Base-by-base conservation (phyloP, 2,113 vertebrate genomes). In the Clarias gariepinus region DNA sequence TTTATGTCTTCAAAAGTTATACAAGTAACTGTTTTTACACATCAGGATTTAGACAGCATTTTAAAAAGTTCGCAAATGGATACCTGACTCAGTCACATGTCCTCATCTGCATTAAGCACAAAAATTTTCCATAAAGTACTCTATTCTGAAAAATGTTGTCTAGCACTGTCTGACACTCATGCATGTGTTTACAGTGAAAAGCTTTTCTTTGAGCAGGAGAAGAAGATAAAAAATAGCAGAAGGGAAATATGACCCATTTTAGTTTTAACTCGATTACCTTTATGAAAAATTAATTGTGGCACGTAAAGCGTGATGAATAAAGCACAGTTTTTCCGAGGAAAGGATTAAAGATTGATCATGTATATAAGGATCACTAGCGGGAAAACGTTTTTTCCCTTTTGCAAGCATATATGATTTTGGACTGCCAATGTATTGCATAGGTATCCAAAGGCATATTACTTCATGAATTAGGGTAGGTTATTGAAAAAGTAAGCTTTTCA, bases 261-360 rank as follows among this genome's bases (percentile, higher is more conserved):
- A 60, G 89, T 69, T 93, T 95, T 92, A 95, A 94, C 92, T 94
- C 93, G 23, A 88, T 95, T 94, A 94, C 93, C 84, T 76, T 79
- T 2, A 93, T 94, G 84, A 93, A 95, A 93, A 78, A 94, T 94
- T 94, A 66, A 95, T 93, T 87, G 25, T 66, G 53, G 69, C 58
- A 79, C 77, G 41, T 89, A 90, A 89, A 86, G 86, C 41, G 80
- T 79, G 88, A 80, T 79, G 69, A 73, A 79, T 80, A 89, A 87
- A 90, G 87, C 80, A n/a, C 60, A 60, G 78, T 63, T 90, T 86
- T 63, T 89, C 89, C 91, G 91, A 91, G 85, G 83, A 89, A 66
- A 8, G 64, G 85, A 94, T 94, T 82, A 94, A 94, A 94, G 87
- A 92, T 95, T 93, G 80, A 95, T 93, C 76, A 66, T 69, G 77